Evolutionary conservation across 23 tunicate species (phyloP), one percentile per base, ranked within the genome.

Genomic region (Trididemnum clinides): DNA sequence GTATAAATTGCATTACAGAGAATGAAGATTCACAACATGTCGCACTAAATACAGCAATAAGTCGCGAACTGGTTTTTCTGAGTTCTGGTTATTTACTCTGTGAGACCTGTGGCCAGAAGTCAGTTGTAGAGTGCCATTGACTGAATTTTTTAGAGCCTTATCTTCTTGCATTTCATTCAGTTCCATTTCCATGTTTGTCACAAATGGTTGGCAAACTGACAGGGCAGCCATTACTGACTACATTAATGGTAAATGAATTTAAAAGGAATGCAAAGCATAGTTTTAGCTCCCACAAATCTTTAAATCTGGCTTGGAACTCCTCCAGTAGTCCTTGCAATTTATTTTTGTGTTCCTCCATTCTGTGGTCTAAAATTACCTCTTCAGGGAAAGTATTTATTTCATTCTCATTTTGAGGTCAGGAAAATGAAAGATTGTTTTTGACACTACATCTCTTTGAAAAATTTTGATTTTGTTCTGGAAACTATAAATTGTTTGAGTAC

Each of bases 101-200:
- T 81, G 77, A 78, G 36, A 82, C 78, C 25, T 82, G 62, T 82
- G 36, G 36, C 86, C 86, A 82, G 63, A 82, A 82, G 30, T 82
- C 86, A 65, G 66, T 66, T 39, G 71, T 72, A 51, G 54, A 33
- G 34, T 34, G n/a, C 30, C 33, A 72, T 51, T 72, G 34, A 50
- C 64, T 63, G 70, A 74, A 83, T 79, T 72, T 72, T 84, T 84
- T 51, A 72, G 54, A 36, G 87, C 87, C 38, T 66, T 19, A 69
- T 69, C 78, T 83, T 83, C 78, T 51, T 83, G 87, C 50, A 59
- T 44, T 81, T 77, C 81, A n/a, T 49, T 39, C 85, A 81, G 85
- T 79, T 82, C 87, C 64, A 71, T 57, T n/a, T n/a, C n/a, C n/a
- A n/a, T n/a, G n/a, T n/a, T n/a, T 36, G 6, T 28, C 20, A 81